phyloP scores from a whole-genome alignment of 2,113 vertebrate species.

The Castor canadensis region DNA sequence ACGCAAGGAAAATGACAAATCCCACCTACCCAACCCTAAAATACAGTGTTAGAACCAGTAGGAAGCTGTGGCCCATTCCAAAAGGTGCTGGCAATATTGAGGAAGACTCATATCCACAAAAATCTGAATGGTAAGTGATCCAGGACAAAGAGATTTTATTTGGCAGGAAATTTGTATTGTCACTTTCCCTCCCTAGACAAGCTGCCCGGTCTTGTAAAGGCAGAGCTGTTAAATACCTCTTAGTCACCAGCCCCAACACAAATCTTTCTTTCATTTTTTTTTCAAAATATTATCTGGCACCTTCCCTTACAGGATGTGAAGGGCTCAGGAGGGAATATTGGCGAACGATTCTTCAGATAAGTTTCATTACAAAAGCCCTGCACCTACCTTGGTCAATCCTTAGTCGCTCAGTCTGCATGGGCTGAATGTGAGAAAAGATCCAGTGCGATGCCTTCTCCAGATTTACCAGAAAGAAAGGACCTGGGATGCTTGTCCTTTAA shows the following conservation, averaged over 20 bases:
- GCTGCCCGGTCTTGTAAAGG: conserved; percentile 63
- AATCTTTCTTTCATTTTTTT: background rate
- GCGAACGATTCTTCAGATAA: background rate
- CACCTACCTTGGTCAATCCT: conserved; percentile 86
- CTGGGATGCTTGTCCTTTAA: conserved; percentile 87
- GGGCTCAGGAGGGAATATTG: background rate
- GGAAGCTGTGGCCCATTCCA: background rate
- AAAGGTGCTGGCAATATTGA: background rate
- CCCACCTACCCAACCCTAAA: background rate
- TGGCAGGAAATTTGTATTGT: conserved; percentile 61
- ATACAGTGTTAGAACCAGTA: background rate
- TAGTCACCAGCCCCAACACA: background rate
- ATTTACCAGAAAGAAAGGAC: conserved; percentile 92
- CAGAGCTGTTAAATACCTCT: conserved; percentile 53
- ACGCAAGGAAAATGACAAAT: conserved; percentile 51
- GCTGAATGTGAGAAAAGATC: conserved; percentile 80
- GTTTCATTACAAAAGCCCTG: conserved; percentile 54
- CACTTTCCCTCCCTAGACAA: conserved; percentile 48
- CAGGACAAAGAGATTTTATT: background rate
- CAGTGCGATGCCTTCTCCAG: conserved; percentile 85
- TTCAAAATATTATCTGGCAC: conserved; percentile 12
- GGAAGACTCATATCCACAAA: conserved; percentile 2
- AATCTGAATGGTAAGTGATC: conserved; percentile 29
- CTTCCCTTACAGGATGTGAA: background rate
- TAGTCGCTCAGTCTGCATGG: conserved; percentile 76